Evolutionary conservation across 2,113 vertebrate species (phyloP), one percentile per base, ranked within the genome.

Genomic region (Solea senegalensis): DNA sequence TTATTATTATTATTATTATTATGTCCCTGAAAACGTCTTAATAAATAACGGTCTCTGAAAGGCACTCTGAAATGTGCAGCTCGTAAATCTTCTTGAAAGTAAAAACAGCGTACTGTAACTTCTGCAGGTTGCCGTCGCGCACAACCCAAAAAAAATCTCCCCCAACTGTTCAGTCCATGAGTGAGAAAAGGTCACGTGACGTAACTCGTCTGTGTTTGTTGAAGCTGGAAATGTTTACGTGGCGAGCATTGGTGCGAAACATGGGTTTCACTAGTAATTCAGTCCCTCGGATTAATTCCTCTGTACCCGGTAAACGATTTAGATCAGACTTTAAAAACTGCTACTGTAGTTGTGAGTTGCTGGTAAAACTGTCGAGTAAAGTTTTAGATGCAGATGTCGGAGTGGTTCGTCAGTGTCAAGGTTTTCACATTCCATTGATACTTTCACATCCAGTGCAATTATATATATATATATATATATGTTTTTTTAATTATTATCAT

Each of bases 11-110:
- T 55, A 84, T 73, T 64, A 46, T 51, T 72, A 70, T 15, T 71
- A 76, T 80, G 69, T 93, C 90, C 91, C 91, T 91, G 90, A 93
- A 93, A 87, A 88, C 60, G n/a, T 75, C 73, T 78, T 69, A 91
- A 92, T 92, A 91, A 91, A 92, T 91, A 86, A 76, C 77, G 68
- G 73, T 88, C 65, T 88, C 75, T 76, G 72, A 90, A 92, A 93
- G 91, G 90, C 90, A 91, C 90, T 90, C 70, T 84, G 72, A 89
- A 78, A 87, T 88, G 80, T 92, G 80, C 81, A 90, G 88, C 86
- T 86, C 86, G 72, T 85, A 72, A 16, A 67, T 76, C 11, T 70
- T 84, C 65, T 84, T 77, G 10, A 68, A 82, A 76, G 78, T 44
- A 74, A 81, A 71, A 71, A 53, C 1, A 82, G 56, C 44, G 8